Percentiles rank a stretch among this genome's conserved stretches.
phyloP scores from a whole-genome alignment of 2,113 vertebrate genomes.

The Acinonyx jubatus region DNA sequence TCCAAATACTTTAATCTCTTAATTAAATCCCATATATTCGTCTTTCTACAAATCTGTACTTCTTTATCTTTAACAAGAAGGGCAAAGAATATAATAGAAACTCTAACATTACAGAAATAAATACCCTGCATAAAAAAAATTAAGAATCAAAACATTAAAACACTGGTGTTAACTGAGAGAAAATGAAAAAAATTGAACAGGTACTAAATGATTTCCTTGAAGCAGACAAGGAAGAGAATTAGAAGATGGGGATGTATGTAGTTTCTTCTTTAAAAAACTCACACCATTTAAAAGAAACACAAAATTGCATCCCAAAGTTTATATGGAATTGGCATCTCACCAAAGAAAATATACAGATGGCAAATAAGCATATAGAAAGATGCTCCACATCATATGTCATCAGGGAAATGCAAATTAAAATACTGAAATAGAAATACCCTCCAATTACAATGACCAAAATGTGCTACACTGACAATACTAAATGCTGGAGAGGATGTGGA shows the following conservation, averaged over 20 bases:
- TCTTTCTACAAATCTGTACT: not conserved
- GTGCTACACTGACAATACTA: not conserved
- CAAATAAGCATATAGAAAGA: not conserved
- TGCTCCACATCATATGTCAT: not conserved
- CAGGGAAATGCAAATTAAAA: not conserved
- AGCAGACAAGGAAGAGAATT: not conserved
- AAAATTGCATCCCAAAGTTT: not conserved
- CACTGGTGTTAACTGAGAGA: not conserved
- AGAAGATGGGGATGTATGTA: not conserved
- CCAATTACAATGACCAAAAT: not conserved
- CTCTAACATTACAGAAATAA: not conserved
- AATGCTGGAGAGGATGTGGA: not conserved
- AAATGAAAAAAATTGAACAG: not conserved
- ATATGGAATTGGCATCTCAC: not conserved
- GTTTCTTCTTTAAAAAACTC: not conserved
- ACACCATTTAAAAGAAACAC: not conserved
- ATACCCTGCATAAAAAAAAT: not conserved
- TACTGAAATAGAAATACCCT: not conserved
- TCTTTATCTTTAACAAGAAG: not conserved
- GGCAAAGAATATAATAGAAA: not conserved
- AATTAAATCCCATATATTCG: not conserved
- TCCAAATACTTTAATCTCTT: not conserved
- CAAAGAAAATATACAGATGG: not conserved
- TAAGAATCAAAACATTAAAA: not conserved
- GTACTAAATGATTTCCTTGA: not conserved